Percentiles rank a stretch among this genome's conserved stretches.
Conservation (phyloP, 1,140 invertebrate genomes). For the Araneus ventricosus region DNA sequence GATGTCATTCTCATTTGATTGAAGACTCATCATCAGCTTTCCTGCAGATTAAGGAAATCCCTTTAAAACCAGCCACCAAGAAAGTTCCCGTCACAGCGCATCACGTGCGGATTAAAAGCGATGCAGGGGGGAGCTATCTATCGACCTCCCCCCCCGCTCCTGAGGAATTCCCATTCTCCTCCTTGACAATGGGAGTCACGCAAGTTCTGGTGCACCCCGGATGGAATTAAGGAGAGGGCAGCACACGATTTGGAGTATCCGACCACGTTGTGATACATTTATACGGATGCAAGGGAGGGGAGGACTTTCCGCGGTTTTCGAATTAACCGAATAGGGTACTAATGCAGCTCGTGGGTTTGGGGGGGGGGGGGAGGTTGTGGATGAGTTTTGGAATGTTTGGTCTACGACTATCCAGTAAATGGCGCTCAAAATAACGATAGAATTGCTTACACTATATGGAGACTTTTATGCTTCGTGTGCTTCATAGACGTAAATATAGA, state of each 20-base stretch:
- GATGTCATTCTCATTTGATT: no score
- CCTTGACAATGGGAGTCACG: slow-evolving; percentile 51
- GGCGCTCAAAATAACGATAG: no score
- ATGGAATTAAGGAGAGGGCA: not conserved
- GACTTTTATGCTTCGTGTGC: no score
- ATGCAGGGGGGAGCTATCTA: not conserved
- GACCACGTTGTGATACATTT: not conserved
- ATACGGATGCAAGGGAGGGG: no score
- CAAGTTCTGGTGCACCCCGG: not conserved
- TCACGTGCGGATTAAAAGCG: slow-evolving; percentile 5
- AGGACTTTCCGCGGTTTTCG: not conserved
- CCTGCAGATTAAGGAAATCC: not conserved
- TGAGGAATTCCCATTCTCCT: slow-evolving; percentile 18
- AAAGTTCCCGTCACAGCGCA: not conserved
- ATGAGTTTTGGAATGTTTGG: no score
- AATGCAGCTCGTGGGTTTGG: not conserved
- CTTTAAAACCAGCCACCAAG: not conserved
- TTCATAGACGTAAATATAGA: no score
- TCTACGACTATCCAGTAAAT: no score
- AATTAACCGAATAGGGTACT: not conserved
- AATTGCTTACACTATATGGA: no score
- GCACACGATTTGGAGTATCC: not conserved
- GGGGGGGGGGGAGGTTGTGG: no score
- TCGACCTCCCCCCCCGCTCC: not conserved
- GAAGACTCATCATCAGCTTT: not conserved